Conservation (phyloP, 2,888 invertebrate species). For the Dryobotodes eremita region DNA sequence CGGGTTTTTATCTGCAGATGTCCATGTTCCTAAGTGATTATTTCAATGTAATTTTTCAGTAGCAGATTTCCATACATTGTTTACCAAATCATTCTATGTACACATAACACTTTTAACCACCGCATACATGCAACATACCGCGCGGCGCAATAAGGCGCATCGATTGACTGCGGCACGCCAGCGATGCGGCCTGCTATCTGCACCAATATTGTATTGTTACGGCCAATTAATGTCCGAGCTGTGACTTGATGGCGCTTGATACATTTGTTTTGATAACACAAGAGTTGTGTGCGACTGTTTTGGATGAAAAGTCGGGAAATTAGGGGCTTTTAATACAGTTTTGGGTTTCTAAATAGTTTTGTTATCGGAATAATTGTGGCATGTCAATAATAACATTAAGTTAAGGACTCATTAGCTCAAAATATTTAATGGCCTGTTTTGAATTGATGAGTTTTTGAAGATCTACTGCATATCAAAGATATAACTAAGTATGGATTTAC, state of each 20-base stretch:
- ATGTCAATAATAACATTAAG: neutral
- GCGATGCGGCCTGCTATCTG: slow-evolving; percentile 58
- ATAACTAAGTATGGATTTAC: too few relatives aligned
- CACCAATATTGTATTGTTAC: slow-evolving; percentile 67
- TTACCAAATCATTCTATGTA: neutral
- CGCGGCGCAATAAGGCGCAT: slow-evolving; percentile 63
- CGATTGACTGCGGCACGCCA: slow-evolving; percentile 60
- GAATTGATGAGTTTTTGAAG: neutral
- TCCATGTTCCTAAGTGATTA: neutral
- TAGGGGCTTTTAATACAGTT: neutral
- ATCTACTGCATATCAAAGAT: too few relatives aligned
- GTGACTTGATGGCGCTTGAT: slow-evolving; percentile 49
- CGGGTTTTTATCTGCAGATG: neutral
- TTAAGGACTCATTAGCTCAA: neutral
- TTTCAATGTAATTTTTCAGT: neutral
- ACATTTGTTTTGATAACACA: slow-evolving; percentile 47
- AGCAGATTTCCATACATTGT: neutral
- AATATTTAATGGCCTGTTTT: neutral
- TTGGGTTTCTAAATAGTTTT: neutral
- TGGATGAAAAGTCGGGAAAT: neutral
- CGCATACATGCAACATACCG: slow-evolving; percentile 37
- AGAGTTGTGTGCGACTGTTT: slow-evolving; percentile 34
- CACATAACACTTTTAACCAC: slow-evolving; percentile 27
- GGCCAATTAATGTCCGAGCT: slow-evolving; percentile 62
- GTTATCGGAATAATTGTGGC: too few relatives aligned